phyloP scores from a whole-genome alignment of 2,888 invertebrate species.

The Caenorhabditis sp. region DNA sequence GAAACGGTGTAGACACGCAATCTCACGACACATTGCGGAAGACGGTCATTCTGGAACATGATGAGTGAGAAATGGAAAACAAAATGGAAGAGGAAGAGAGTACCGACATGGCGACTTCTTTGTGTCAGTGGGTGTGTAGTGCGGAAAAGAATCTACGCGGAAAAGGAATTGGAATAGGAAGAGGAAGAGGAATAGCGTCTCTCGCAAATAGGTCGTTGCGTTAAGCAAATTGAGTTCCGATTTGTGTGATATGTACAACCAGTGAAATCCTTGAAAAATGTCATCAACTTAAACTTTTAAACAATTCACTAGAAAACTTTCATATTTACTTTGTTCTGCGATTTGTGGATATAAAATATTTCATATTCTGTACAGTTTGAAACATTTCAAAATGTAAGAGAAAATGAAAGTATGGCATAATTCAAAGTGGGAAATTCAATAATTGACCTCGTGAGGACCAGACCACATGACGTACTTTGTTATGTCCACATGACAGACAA shows the following conservation, averaged over 20 bases:
- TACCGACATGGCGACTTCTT: neutral
- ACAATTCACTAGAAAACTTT: too few relatives aligned
- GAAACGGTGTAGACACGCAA: neutral
- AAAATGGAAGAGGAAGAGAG: neutral
- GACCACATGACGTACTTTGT: slow-evolving; percentile 41
- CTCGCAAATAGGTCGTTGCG: slow-evolving; percentile 19
- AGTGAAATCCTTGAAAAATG: too few relatives aligned
- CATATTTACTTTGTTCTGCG: too few relatives aligned
- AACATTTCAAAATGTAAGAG: neutral
- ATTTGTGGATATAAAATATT: too few relatives aligned
- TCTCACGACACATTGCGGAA: neutral
- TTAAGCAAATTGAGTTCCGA: slow-evolving; percentile 28
- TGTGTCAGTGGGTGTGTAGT: neutral
- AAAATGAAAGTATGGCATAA: slow-evolving; percentile 1
- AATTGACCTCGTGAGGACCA: slow-evolving; percentile 43
- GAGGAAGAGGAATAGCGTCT: neutral
- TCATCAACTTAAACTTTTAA: too few relatives aligned
- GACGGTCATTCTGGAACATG: slow-evolving; percentile 1
- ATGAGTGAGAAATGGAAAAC: neutral
- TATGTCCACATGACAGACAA: slow-evolving; percentile 5
- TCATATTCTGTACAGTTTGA: too few relatives aligned
- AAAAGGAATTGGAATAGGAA: slow-evolving; percentile 10
- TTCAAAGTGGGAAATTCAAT: slow-evolving; percentile 28
- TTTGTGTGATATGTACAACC: too few relatives aligned
- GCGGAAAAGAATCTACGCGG: neutral